Conservation (phyloP, 2,888 invertebrate genomes). For the Parnassius smintheus region DNA sequence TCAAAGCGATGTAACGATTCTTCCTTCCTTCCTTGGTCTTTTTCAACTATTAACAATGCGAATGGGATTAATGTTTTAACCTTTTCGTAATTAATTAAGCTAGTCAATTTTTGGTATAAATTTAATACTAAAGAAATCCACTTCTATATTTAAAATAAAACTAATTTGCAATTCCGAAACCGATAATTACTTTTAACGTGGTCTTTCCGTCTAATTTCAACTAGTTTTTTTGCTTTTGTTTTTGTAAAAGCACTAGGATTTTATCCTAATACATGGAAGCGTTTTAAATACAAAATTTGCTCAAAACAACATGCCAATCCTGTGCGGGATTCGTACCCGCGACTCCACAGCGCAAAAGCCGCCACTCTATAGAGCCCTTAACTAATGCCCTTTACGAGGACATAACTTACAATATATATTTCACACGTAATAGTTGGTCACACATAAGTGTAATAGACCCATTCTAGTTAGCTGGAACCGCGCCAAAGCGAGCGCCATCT, state of each 20-base stretch:
- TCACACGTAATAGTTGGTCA: slow-evolving; percentile 1
- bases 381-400: too few species aligned
- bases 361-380: not conserved
- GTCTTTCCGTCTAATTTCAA: too few species aligned
- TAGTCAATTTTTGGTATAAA: not conserved
- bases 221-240: too few species aligned
- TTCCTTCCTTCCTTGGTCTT: slow-evolving; percentile 4
- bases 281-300: too few species aligned
- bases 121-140: too few species aligned
- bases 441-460: slow-evolving; percentile 24
- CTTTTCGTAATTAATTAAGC: not conserved
- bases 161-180: too few species aligned
- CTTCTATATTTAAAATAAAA: too few species aligned
- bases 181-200: too few species aligned
- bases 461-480: slow-evolving; percentile 34
- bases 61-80: not conserved
- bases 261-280: too few species aligned
- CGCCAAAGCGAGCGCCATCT: slow-evolving; percentile 42
- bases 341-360: not conserved
- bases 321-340: not conserved
- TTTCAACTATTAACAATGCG: slow-evolving; percentile 7
- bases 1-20: slow-evolving; percentile 8
- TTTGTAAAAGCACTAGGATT: too few species aligned
- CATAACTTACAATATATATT: slow-evolving; percentile 1
- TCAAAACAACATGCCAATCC: too few species aligned